These are phyloP conservation scores for Eumerus sabulonum DNA, from an alignment of 2,888 invertebrate species.

Conservation along the genomic window DNA sequence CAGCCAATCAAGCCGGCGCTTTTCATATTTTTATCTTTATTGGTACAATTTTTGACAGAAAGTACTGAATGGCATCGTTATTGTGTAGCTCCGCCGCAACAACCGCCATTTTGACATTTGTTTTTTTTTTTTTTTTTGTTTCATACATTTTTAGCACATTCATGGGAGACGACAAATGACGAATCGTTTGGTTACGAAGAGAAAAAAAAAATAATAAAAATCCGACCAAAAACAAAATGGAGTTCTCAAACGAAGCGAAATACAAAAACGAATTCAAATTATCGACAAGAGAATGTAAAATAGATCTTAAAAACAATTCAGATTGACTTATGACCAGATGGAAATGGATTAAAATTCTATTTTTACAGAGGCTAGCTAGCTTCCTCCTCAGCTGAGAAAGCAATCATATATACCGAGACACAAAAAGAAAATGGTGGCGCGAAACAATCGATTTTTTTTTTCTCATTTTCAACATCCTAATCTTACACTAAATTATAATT, in stretches of 20 bases:
- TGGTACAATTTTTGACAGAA: too few species aligned
- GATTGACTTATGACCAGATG: slow-evolving; percentile 42
- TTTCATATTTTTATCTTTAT: too few species aligned
- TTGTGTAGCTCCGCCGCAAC: too few species aligned
- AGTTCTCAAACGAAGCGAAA: too few species aligned
- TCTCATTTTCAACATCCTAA: slow-evolving; percentile 32
- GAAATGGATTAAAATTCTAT: slow-evolving; percentile 48
- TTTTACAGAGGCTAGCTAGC: slow-evolving; percentile 34
- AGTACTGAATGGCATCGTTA: too few species aligned
- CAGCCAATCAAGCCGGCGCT: too few species aligned
- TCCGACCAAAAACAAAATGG: slow-evolving; percentile 25
- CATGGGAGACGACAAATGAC: too few species aligned
- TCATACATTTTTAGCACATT: too few species aligned
- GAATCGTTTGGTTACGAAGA: too few species aligned
- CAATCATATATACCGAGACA: slow-evolving; percentile 17
- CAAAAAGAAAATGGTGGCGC: slow-evolving; percentile 67
- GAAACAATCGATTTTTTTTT: slow-evolving; percentile 61
- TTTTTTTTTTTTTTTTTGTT: too few species aligned
- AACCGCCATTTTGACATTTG: too few species aligned
- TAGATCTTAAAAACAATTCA: slow-evolving; percentile 24
- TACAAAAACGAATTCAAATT: neutral
- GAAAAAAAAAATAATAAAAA: neutral
- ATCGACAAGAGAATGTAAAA: slow-evolving; percentile 18
- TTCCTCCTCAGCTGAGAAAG: slow-evolving; percentile 46
- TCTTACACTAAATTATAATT: slow-evolving; percentile 45